Conservation (phyloP, 1,140 invertebrate species). For the Drosophila melanica region DNA sequence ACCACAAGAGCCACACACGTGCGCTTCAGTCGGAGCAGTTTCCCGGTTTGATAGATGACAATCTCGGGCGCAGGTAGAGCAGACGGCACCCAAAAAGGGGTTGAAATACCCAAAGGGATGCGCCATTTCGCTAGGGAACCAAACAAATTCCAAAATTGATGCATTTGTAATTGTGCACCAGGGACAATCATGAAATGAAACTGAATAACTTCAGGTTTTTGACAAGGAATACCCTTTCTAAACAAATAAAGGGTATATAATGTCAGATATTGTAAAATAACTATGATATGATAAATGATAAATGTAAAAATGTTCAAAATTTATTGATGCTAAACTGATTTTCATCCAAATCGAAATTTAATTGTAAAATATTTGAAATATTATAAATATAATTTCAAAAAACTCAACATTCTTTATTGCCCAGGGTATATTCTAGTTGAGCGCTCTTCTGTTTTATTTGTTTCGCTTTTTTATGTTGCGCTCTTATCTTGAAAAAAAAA, state of each 20-base stretch:
- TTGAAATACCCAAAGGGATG: constrained; percentile 14
- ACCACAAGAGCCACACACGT: constrained; percentile 3
- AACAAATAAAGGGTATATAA: no score
- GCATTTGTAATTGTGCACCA: constrained; percentile 53
- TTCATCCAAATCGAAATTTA: neutral
- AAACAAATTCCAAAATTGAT: constrained; percentile 42
- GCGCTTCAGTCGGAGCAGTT: constrained; percentile 15
- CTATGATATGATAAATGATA: no score
- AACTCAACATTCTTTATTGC: no score
- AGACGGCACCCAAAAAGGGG: neutral
- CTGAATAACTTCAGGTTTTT: no score
- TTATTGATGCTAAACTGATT: no score
- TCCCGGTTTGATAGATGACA: constrained; percentile 26
- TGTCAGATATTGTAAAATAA: no score
- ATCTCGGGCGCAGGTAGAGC: constrained; percentile 20
- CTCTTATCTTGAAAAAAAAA: constrained; percentile 19
- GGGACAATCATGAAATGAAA: constrained; percentile 32
- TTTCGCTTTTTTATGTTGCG: constrained; percentile 7
- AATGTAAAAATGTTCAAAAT: no score
- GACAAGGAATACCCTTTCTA: constrained; percentile 3
- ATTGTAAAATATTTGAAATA: neutral
- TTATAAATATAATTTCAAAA: no score
- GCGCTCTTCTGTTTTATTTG: no score
- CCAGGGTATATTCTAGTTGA: no score
- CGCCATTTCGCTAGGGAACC: constrained; percentile 28